Percentiles rank a stretch among this genome's conserved stretches.
phyloP scores from a whole-genome alignment of 2,888 invertebrate species.

The Mythimna impura region DNA sequence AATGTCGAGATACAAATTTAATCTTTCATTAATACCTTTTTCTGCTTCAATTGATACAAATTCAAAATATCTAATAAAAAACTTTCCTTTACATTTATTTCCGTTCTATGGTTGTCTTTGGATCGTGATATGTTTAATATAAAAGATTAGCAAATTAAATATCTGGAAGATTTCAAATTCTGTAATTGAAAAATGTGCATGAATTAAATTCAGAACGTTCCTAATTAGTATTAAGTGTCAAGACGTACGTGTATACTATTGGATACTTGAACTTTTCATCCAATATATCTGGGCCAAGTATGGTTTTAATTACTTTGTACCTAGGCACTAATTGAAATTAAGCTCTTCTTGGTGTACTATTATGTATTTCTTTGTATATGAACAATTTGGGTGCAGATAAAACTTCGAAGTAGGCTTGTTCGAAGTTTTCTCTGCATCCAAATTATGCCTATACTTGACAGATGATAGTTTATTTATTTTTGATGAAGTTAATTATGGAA shows the following conservation, averaged over 20 bases:
- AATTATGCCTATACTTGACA: neutral
- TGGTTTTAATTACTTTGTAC: conserved; percentile 15
- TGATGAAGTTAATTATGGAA: neutral
- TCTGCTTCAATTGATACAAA: neutral
- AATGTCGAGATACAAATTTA: neutral
- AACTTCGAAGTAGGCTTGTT: neutral
- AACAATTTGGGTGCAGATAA: neutral
- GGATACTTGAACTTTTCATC: neutral
- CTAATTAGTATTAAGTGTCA: neutral
- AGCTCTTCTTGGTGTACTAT: neutral
- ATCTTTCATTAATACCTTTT: too few species aligned
- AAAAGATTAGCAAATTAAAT: too few species aligned
- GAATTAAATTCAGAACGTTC: neutral
- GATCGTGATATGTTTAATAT: neutral
- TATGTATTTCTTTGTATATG: neutral
- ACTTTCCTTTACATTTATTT: neutral
- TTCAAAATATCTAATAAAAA: neutral
- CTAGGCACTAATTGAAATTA: conserved; percentile 16
- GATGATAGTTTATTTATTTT: neutral
- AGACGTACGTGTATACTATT: neutral
- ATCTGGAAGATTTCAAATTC: neutral
- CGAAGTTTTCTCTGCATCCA: too few species aligned
- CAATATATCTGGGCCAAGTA: conserved; percentile 10
- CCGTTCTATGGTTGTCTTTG: neutral
- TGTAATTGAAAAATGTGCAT: neutral